A percentile compares a stretch with the other conserved stretches of the same genome.
phyloP scores from a whole-genome alignment of 2,888 invertebrate species.

The Labia minor region DNA sequence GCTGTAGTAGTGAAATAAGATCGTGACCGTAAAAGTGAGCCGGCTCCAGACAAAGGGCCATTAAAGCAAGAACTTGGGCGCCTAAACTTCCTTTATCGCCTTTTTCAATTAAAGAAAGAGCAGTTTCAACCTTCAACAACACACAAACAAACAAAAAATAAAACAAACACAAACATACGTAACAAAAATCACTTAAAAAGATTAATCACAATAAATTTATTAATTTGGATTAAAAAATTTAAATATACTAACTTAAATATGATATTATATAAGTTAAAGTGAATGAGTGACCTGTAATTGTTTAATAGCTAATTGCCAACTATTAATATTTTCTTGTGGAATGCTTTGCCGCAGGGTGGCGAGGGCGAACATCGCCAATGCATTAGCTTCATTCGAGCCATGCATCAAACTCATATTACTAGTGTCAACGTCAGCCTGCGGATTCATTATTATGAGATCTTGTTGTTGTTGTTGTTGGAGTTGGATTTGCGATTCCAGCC shows the following conservation, averaged over 20 bases:
- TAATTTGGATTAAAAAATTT: too few relatives aligned
- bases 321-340: background rate
- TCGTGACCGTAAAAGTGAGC: background rate
- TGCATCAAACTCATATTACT: background rate
- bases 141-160: too few relatives aligned
- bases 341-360: background rate
- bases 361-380: background rate
- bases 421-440: background rate
- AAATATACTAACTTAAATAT: too few relatives aligned
- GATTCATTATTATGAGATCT: background rate
- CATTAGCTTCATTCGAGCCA: background rate
- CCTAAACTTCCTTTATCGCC: background rate
- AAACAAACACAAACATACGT: background rate
- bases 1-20: background rate
- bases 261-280: too few relatives aligned
- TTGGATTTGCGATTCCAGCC: background rate
- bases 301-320: background rate
- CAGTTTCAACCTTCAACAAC: conserved; percentile 1
- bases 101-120: background rate
- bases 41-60: background rate
- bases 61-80: background rate
- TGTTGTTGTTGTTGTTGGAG: background rate
- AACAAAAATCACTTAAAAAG: too few relatives aligned
- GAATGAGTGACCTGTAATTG: background rate
- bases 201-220: too few relatives aligned